Conservation (phyloP, 2,797 vertebrate genomes). For the Galago senegalensis region DNA sequence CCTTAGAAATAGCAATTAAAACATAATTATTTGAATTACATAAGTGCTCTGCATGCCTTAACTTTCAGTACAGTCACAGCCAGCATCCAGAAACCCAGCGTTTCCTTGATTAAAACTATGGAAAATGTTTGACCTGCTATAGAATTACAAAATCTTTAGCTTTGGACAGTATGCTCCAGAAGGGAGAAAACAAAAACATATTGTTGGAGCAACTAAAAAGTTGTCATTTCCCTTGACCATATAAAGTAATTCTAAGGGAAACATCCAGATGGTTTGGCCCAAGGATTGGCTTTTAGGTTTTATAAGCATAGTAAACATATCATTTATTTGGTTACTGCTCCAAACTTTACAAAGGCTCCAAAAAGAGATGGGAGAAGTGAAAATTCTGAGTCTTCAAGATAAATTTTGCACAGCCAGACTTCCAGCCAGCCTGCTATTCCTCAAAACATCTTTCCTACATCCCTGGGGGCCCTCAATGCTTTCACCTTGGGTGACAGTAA, state of each 20-base stretch:
- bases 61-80: constrained; percentile 34
- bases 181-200: constrained; percentile 60
- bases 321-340: constrained; percentile 15
- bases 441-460: neutral
- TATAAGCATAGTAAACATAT: neutral
- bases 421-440: neutral
- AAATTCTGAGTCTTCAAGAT: constrained; percentile 59
- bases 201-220: constrained; percentile 24
- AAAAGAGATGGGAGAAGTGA: constrained; percentile 6
- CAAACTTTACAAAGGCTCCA: constrained; percentile 36
- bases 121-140: constrained; percentile 40
- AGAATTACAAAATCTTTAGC: constrained; percentile 48
- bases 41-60: constrained; percentile 71
- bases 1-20: constrained; percentile 79
- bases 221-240: constrained; percentile 38
- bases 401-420: neutral
- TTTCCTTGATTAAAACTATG: constrained; percentile 71
- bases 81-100: constrained; percentile 70
- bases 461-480: neutral
- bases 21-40: constrained; percentile 67
- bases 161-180: constrained; percentile 63
- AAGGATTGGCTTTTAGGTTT: constrained; percentile 27
- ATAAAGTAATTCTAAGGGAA: constrained; percentile 20
- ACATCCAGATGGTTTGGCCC: neutral
- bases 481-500: neutral